Conservation (phyloP, 2,888 invertebrate genomes). For the Cantharis rufa region DNA sequence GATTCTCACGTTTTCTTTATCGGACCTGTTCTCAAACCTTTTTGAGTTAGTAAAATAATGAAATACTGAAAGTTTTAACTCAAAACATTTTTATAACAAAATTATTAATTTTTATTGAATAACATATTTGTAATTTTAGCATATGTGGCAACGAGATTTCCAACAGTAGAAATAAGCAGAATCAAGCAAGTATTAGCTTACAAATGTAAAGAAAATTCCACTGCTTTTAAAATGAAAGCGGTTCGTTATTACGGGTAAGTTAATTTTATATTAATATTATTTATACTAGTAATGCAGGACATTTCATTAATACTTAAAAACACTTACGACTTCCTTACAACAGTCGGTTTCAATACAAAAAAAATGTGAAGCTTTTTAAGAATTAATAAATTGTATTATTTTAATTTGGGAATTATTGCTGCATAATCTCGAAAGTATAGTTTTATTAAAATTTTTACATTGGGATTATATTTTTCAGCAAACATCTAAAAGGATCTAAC, state of each 20-base stretch:
- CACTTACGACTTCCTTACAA: too few species aligned
- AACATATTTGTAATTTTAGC: slow-evolving; percentile 56
- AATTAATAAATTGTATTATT: not conserved
- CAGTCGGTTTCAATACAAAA: too few species aligned
- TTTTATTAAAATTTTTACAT: not conserved
- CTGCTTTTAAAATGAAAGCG: slow-evolving; percentile 74
- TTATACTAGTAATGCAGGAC: not conserved
- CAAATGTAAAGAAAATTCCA: slow-evolving; percentile 79
- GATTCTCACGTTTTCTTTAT: too few species aligned
- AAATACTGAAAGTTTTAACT: too few species aligned
- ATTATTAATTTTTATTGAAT: slow-evolving; percentile 18
- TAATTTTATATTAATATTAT: not conserved
- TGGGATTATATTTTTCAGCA: not conserved
- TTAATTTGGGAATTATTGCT: not conserved
- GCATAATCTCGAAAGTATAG: not conserved
- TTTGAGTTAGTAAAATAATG: too few species aligned
- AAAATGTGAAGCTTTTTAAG: not conserved
- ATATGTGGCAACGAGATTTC: slow-evolving; percentile 74
- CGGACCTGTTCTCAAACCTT: too few species aligned
- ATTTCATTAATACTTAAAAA: not conserved
- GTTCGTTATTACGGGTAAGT: slow-evolving; percentile 63
- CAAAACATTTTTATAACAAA: too few species aligned
- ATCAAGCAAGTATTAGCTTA: slow-evolving; percentile 78
- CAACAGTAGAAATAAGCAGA: slow-evolving; percentile 73
- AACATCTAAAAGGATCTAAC: not conserved